These are phyloP conservation scores for Mythimna albipuncta DNA, from an alignment of 2,888 invertebrate species.

Conservation along the genomic window DNA sequence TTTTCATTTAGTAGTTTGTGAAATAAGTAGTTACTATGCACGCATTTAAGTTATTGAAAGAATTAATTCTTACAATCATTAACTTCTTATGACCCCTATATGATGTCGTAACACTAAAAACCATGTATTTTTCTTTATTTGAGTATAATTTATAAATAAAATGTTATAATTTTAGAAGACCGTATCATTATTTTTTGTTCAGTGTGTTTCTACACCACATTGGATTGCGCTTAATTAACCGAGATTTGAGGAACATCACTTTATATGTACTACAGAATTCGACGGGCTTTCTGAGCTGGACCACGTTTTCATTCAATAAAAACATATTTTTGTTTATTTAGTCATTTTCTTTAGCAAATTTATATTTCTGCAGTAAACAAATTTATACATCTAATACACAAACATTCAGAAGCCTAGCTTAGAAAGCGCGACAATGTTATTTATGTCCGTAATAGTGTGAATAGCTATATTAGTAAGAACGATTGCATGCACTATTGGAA, in stretches of 20 bases:
- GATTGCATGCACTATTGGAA: conserved; percentile 18
- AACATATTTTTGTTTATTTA: background rate
- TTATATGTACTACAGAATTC: conserved; percentile 9
- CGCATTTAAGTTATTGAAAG: background rate
- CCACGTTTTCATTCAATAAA: conserved; percentile 6
- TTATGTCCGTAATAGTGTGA: background rate
- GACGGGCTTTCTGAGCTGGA: conserved; percentile 4
- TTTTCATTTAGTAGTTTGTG: background rate
- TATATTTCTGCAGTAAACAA: background rate
- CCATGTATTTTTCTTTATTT: background rate
- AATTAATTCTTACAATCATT: conserved; percentile 4
- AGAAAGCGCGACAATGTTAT: conserved; percentile 1
- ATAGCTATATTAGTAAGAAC: conserved; percentile 2
- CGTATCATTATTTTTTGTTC: background rate
- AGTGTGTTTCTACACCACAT: background rate
- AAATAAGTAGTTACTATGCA: background rate
- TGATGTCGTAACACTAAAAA: background rate
- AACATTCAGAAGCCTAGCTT: background rate
- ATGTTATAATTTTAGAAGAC: conserved; percentile 11
- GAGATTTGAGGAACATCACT: conserved; percentile 44
- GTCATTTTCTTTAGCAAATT: background rate
- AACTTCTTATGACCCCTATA: background rate
- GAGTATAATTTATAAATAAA: too few species aligned
- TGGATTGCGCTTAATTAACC: conserved; percentile 6
- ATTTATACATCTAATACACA: background rate